These are phyloP conservation scores for Hymenopus coronatus DNA, from an alignment of 2,888 invertebrate genomes.

Conservation along the genomic window DNA sequence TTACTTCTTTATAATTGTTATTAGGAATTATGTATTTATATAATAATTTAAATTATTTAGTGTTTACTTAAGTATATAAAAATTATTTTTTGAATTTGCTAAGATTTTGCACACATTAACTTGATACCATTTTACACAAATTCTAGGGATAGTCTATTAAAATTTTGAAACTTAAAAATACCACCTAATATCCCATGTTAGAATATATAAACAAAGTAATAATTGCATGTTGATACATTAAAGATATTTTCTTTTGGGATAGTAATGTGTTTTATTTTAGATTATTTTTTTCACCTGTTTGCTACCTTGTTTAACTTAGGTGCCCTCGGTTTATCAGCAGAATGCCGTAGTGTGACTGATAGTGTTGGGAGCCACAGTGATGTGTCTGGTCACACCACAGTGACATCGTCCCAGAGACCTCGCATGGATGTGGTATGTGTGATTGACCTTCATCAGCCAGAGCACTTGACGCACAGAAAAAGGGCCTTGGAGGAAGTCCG, in stretches of 20 bases:
- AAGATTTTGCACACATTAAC: no score
- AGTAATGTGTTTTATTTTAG: not conserved
- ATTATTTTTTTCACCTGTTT: not conserved
- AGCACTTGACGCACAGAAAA: conserved; percentile 71
- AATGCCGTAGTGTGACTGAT: conserved; percentile 52
- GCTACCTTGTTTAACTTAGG: not conserved
- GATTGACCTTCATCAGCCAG: conserved; percentile 72
- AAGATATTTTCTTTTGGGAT: not conserved
- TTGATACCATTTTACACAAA: no score
- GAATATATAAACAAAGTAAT: not conserved
- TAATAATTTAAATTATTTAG: no score
- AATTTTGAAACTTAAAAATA: no score
- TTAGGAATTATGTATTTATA: no score
- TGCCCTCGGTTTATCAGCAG: conserved; percentile 13
- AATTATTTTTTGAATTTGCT: no score
- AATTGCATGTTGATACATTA: not conserved
- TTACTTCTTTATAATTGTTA: no score
- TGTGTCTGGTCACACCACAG: conserved; percentile 48
- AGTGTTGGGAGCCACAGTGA: conserved; percentile 63
- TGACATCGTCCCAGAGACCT: conserved; percentile 48
- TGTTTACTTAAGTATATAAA: no score
- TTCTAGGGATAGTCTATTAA: no score
- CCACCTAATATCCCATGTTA: no score
- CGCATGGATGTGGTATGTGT: conserved; percentile 89
- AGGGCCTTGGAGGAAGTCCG: conserved; percentile 82